Evolutionary conservation across 2,113 vertebrate genomes (phyloP), one percentile per base, ranked within the genome.

Genomic region (Zapus hudsonius): DNA sequence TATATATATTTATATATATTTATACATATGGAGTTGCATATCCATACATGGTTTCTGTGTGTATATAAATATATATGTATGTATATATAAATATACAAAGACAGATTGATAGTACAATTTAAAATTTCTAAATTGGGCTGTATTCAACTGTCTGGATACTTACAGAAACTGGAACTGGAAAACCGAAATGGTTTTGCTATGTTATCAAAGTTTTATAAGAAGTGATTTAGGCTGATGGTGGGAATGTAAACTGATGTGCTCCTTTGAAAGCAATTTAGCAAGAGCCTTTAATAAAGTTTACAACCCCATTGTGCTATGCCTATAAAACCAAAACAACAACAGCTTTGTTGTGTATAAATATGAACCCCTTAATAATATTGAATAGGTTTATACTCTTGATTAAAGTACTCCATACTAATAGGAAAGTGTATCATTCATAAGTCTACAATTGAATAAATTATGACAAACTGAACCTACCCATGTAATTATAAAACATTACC

Each of bases 301-400:
- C 70, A 72, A 87, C 40, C 9, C 27, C 80, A 16, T 87, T 33
- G 36, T 13, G 69, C 66, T 64, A 79, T 64, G 17, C 16, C 70
- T 90, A 91, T 78, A 92, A 91, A 94, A 69, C 15, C n/a, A 91
- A 90, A 66, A 73, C 75, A 61, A 33, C 33, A 89, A 93, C 79
- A 79, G 12, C 3, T 67, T 84, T 88, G 5, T 84, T 88, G 5
- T 81, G 22, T 76, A 47, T 3, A 92, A 85, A 85, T 87, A 67
- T 85, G 44, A 7, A 84, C 9, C 90, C 33, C 69, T 87, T 82
- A 25, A 69, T 76, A 92, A 87, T 81, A 74, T 44, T 87, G 59
- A 75, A 72, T 57, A 44, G 10, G 66, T 85, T 70, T 88, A 55
- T 83, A 90, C 15, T 70, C 92, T 81, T 85, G 52, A 81, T 88